A percentile compares a stretch with the other conserved stretches of the same genome.
These are phyloP conservation scores for Pygocentrus nattereri DNA, from an alignment of 2,797 vertebrate species.

Conservation along the genomic window DNA sequence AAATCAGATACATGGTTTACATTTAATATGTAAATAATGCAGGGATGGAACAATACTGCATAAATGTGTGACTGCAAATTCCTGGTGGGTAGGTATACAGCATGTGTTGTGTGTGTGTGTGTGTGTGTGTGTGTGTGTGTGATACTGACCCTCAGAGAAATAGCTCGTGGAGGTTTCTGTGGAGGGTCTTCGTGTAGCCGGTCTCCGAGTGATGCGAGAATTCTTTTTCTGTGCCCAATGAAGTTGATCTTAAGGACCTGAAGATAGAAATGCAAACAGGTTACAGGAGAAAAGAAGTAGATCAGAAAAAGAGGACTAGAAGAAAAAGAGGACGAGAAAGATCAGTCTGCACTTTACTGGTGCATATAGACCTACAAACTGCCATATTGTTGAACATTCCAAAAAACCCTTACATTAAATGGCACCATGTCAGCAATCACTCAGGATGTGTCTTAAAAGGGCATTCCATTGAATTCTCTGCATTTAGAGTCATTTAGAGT, in stretches of 20 bases:
- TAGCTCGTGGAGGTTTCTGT: constrained; percentile 96
- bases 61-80: no score
- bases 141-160: constrained; percentile 91
- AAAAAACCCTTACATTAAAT: not conserved
- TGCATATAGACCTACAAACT: not conserved
- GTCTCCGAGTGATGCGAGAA: constrained; percentile 95
- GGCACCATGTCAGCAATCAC: not conserved
- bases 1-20: no score
- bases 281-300: not conserved
- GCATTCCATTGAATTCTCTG: no score
- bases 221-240: constrained; percentile 95
- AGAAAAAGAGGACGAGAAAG: not conserved
- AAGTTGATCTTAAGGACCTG: constrained; percentile 96
- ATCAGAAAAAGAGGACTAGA: not conserved
- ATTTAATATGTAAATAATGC: no score
- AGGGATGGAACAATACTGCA: no score
- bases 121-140: not conserved
- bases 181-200: constrained; percentile 96
- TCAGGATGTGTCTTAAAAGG: not conserved
- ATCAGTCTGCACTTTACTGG: not conserved
- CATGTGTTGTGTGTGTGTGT: not conserved
- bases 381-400: not conserved
- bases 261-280: constrained; percentile 46
- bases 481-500: no score
- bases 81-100: not conserved